Evolutionary conservation across 2,797 vertebrate species (phyloP).

Genomic region (Pseudochromis fuscus): DNA sequence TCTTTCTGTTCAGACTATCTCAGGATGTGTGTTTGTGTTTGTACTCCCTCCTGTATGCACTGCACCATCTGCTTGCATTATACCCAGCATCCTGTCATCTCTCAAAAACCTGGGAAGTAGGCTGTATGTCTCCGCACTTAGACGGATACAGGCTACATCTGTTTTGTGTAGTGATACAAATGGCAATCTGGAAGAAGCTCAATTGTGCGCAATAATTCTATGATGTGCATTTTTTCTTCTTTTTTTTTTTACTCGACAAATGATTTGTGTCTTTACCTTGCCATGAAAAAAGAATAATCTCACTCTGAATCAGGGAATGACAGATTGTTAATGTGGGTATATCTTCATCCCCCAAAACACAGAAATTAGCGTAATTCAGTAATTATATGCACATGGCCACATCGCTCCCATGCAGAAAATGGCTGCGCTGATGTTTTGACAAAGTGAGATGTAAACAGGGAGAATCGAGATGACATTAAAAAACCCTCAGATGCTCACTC

Average conservation of each 20-base stretch:
- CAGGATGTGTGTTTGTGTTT: slow-evolving; percentile 38
- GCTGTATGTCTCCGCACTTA: slow-evolving; percentile 10
- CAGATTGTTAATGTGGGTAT: background rate
- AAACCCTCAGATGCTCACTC: slow-evolving; percentile 23
- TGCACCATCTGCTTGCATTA: slow-evolving; percentile 59
- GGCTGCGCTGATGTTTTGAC: slow-evolving; percentile 13
- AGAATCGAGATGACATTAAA: slow-evolving; percentile 17
- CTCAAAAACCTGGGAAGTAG: slow-evolving; percentile 22
- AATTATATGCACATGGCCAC: background rate
- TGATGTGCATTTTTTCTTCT: background rate
- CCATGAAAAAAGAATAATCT: slow-evolving; percentile 11
- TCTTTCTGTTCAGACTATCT: slow-evolving; percentile 29
- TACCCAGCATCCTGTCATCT: slow-evolving; percentile 35
- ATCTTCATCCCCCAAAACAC: background rate
- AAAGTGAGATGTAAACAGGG: slow-evolving; percentile 23
- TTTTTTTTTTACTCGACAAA: slow-evolving; percentile 8
- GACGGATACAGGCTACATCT: slow-evolving; percentile 23
- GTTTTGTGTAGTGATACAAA: slow-evolving; percentile 32
- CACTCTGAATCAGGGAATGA: background rate
- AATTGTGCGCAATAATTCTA: background rate
- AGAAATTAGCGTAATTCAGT: background rate
- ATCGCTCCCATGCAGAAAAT: background rate
- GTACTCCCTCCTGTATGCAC: slow-evolving; percentile 19
- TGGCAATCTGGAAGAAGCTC: slow-evolving; percentile 11
- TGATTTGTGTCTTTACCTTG: background rate